phyloP scores from a whole-genome alignment of 2,113 vertebrate genomes.

The Hydrochoerus hydrochaeris region DNA sequence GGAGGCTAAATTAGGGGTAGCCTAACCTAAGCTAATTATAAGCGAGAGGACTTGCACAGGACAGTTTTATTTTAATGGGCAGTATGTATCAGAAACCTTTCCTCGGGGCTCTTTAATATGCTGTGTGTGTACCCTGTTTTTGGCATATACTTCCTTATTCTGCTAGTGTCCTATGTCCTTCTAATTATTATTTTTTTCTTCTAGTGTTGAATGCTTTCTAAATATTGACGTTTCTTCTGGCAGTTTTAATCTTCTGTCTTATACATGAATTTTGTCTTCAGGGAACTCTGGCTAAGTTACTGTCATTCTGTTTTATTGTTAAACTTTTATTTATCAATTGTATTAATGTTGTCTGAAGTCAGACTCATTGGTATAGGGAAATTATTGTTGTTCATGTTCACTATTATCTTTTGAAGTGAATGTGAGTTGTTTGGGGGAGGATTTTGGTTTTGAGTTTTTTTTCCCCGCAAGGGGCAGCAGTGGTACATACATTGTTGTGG shows the following conservation, averaged over 20 bases:
- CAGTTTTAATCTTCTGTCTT: neutral
- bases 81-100: neutral
- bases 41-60: neutral
- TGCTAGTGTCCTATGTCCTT: neutral
- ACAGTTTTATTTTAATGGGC: neutral
- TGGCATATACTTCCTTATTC: neutral
- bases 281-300: neutral
- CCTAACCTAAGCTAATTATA: neutral
- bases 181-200: no score
- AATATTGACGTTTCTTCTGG: neutral
- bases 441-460: neutral
- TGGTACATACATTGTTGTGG: no score
- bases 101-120: neutral
- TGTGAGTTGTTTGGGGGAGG: neutral
- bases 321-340: slow-evolving; percentile 1
- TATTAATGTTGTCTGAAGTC: slow-evolving; percentile 30
- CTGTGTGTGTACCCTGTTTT: neutral
- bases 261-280: neutral
- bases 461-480: no score
- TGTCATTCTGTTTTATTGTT: slow-evolving; percentile 36
- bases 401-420: slow-evolving; percentile 27
- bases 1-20: neutral
- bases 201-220: slow-evolving; percentile 25
- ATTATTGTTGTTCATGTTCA: neutral
- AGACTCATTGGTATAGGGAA: slow-evolving; percentile 18